Evolutionary conservation across 2,797 vertebrate genomes (phyloP), one percentile per base, ranked within the genome.

Genomic region (Prunella strophiata): DNA sequence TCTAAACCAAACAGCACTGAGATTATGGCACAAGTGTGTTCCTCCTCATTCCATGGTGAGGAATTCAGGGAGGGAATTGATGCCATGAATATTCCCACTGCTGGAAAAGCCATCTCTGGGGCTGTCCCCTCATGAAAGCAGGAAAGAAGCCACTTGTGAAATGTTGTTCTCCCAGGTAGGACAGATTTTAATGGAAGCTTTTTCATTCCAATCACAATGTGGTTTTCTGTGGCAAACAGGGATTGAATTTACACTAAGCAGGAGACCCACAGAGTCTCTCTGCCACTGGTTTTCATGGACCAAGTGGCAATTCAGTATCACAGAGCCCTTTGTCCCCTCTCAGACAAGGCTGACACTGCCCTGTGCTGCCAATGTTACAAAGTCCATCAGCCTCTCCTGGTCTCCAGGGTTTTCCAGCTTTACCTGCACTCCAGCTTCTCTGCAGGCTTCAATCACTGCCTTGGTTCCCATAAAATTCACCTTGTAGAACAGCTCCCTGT

Each of bases 371-470:
- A 25, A 2, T 22, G 10, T 10, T 7, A 8, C 5, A 12, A 89
- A 75, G 17, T 13, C 34, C 70, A 25, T 2, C 12, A 50, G 36
- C 12, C 1, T 16, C 38, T 54, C n/a, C 23, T 1, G 4, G 7
- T 0, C 6, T 15, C 45, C 29, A 9, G 26, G 19, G 42, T 71
- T 16, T 43, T 14, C 75, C 65, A 36, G 68, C 94, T 97, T 95
- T 97, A 99, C 99, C 98, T 99, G 98, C 72, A 99, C 98, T 59
- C 99, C 98, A n/a, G 98, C 98, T 92, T 99, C 98, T 40, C 93
- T 97, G 96, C 99, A 99, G 93, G 99, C 98, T 85, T 98, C 97
- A 62, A 99, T 98, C 59, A 99, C 98, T 1, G 98, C 98, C 91
- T 97, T 98, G 23, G 99, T 99, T 62, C 99, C 99, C 85, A 97